phyloP scores from a whole-genome alignment of 2,113 vertebrate genomes.

The Neogale vison region DNA sequence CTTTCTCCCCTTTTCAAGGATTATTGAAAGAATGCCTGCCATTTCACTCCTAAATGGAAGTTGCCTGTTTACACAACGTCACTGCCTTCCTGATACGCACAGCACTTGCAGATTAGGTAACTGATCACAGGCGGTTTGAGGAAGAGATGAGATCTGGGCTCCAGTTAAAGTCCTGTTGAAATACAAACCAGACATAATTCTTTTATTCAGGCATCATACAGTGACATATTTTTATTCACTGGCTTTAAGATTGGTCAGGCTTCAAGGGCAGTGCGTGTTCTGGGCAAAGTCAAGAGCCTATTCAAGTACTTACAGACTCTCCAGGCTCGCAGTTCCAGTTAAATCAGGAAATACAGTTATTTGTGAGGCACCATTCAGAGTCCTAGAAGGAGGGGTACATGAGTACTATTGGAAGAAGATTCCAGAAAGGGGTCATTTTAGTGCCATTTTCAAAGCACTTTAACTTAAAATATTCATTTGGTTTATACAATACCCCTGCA shows the following conservation, averaged over 20 bases:
- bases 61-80: constrained; percentile 61
- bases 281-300: constrained; percentile 11
- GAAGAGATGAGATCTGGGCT: constrained; percentile 92
- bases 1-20: constrained; percentile 16
- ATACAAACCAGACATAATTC: constrained; percentile 66
- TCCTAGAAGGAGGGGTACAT: constrained; percentile 83
- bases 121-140: constrained; percentile 90
- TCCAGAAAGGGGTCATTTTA: not conserved
- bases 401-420: constrained; percentile 19
- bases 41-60: constrained; percentile 51
- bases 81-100: constrained; percentile 87
- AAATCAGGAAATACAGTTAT: constrained; percentile 95
- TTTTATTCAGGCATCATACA: constrained; percentile 16
- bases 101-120: constrained; percentile 94
- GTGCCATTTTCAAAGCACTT: constrained; percentile 37
- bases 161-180: constrained; percentile 93
- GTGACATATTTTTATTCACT: constrained; percentile 10
- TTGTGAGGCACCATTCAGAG: constrained; percentile 94
- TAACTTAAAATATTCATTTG: not conserved
- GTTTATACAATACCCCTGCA: not conserved
- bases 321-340: constrained; percentile 92
- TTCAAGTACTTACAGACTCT: constrained; percentile 92
- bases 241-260: constrained; percentile 53
- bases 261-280: not conserved
- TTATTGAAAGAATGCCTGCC: constrained; percentile 26